Base-by-base conservation (phyloP, 2,888 invertebrate species). In the Sphaerophoria taeniata region DNA sequence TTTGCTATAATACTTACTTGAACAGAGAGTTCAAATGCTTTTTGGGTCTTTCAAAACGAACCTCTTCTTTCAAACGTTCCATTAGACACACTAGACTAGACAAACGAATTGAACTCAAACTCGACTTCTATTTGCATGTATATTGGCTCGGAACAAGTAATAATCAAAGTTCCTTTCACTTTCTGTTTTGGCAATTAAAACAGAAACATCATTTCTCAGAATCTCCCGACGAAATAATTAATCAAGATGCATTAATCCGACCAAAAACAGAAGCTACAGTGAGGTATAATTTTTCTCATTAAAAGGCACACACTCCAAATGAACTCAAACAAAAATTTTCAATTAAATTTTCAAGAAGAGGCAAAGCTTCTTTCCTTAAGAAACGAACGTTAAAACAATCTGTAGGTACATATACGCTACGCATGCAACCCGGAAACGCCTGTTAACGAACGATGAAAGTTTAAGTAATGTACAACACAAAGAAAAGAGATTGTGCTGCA, bases 161-260 rank as follows among this genome's bases (percentile, higher is more conserved):
- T 53, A 76, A 65, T 76, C 60, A 43, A 73, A 56, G 39, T 83
- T 65, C 82, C 82, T 78, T 83, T 83, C 82, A 83, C 82, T 83
- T 82, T 73, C 24, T 56, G 24, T 24, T 24, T 24, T 24, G 2
- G 34, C 61, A 73, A 77, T 83, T 78, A 55, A 83, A 69, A 65
- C 34, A 73, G 63, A 78, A 73, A 61, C 78, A 78, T 78, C 69
- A 74, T 73, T 78, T 70, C 31, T 67, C 73, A 73, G 69, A 70
- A 78, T 78, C 61, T 78, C 75, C 61, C 51, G 33, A 56, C 49
- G 14, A 63, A 31, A 55, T 63, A 78, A 78, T 83, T 69, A 78
- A 83, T 83, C 78, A 83, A 78, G 73, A 58, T 63, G 73, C 69
- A 83, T 63, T 78, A 73, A 78, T 83, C 55, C 69, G 55, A 24